Evolutionary conservation across 2,888 invertebrate species (phyloP).

Genomic region (Bombylius major): DNA sequence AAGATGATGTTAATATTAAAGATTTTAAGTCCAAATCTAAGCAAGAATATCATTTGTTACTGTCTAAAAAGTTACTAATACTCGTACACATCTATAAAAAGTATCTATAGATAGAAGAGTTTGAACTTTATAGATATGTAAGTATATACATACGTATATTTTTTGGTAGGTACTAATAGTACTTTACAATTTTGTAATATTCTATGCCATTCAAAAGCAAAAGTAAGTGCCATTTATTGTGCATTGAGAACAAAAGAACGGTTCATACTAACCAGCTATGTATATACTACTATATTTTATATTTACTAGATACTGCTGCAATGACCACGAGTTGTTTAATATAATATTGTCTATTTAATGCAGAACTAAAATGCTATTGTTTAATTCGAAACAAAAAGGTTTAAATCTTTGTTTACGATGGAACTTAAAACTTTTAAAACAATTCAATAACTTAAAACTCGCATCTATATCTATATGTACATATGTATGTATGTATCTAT

Average conservation of each 20-base stretch:
- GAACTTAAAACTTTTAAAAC: background rate
- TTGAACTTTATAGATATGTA: background rate
- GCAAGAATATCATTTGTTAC: conserved; percentile 9
- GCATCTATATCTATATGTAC: background rate
- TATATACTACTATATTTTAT: background rate
- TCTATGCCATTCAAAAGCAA: background rate
- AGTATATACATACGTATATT: background rate
- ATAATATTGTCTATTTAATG: background rate
- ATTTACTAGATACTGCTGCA: background rate
- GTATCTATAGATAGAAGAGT: too few relatives aligned
- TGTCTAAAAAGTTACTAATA: conserved; percentile 5
- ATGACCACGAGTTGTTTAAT: conserved; percentile 4
- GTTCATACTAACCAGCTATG: background rate
- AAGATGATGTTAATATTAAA: background rate
- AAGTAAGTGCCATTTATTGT: background rate
- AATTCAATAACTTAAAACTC: background rate
- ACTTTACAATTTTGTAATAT: too few relatives aligned
- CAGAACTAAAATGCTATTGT: background rate
- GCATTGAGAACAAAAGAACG: background rate
- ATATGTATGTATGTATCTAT: too few relatives aligned
- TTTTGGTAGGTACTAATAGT: too few relatives aligned
- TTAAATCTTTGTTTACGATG: background rate
- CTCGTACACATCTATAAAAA: background rate
- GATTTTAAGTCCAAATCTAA: background rate
- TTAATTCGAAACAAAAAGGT: background rate